Evolutionary conservation across 2,888 invertebrate genomes (phyloP), one percentile per base, ranked within the genome.

Genomic region (Drosophila pseudotalamancana): DNA sequence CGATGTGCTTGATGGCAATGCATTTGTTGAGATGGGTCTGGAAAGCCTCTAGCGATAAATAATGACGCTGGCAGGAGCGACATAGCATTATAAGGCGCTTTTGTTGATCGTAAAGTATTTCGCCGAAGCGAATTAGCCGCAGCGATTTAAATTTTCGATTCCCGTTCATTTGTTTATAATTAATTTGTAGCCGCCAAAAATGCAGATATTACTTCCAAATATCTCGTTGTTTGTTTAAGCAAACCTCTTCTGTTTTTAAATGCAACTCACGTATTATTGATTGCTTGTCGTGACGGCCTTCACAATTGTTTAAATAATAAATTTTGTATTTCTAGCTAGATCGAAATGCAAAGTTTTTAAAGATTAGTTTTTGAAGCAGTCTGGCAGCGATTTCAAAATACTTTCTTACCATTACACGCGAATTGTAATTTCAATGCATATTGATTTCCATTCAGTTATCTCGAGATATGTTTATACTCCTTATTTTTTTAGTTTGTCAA

Each of bases 101-200:
- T 23, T 88, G 85, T 35, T 89, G 83, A 43, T 90, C 89, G 23
- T 72, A 62, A 1, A 89, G 60, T 4, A 89, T 53, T 34, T 88
- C 88, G 4, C 86, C 89, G 48, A 89, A 72, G 18, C 82, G 77
- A 45, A 89, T 76, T 3, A 88, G 73, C 11, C 65, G 63, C 40
- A 79, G 19, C 1, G 69, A 49, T 61, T 79, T 85, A 0, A 46
- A 19, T 32, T 65, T 82, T 3, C 55, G 45, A 18, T 32, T 4
- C 8, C 76, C 70, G 64, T 82, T 81, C 81, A 87, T 81, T 74
- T 65, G 35, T 55, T 50, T 6, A 14, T 32, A 12, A 29, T 39
- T 42, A 32, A 16, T 2, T n/a, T 23, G 23, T 14, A 21, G 27
- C 9, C 16, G 11, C 6, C 25, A 53, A 34, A 6, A 39, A 31